These are phyloP conservation scores for Motacilla alba DNA, from an alignment of 2,113 vertebrate genomes.

Conservation along the genomic window DNA sequence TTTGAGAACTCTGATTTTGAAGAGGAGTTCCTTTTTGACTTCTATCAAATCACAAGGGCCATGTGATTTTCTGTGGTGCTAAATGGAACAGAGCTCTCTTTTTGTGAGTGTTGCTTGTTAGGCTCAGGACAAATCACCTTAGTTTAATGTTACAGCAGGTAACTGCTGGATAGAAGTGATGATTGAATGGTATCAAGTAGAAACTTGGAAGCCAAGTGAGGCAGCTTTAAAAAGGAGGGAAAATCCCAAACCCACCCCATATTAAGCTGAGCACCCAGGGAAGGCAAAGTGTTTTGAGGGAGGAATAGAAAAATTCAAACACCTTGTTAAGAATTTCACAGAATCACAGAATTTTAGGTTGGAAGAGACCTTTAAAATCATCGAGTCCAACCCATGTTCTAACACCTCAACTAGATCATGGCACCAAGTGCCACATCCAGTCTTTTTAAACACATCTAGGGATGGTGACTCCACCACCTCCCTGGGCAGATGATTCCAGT, in stretches of 20 bases:
- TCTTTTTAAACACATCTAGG: too few relatives aligned
- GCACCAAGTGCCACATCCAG: too few relatives aligned
- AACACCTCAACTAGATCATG: too few relatives aligned
- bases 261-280: too few relatives aligned
- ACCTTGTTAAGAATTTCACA: neutral
- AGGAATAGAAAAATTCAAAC: too few relatives aligned
- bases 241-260: fast-evolving
- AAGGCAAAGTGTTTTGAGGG: neutral
- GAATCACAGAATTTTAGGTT: too few relatives aligned
- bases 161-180: neutral
- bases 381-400: too few relatives aligned
- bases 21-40: neutral
- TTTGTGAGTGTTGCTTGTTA: neutral
- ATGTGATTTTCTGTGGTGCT: neutral
- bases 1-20: neutral
- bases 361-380: too few relatives aligned
- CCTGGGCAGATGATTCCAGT: too few relatives aligned
- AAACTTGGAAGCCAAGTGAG: neutral
- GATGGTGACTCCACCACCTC: too few relatives aligned
- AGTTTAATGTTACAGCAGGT: neutral
- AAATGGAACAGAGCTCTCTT: neutral
- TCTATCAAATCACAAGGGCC: neutral
- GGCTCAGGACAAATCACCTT: neutral
- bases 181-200: neutral
- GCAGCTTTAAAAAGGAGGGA: neutral